A percentile compares a stretch with the other conserved stretches of the same genome.
These are phyloP conservation scores for Aurelia sp. DNA, from an alignment of 30 jellyfish, hydroid and myxozoan genomes.

Conservation along the genomic window DNA sequence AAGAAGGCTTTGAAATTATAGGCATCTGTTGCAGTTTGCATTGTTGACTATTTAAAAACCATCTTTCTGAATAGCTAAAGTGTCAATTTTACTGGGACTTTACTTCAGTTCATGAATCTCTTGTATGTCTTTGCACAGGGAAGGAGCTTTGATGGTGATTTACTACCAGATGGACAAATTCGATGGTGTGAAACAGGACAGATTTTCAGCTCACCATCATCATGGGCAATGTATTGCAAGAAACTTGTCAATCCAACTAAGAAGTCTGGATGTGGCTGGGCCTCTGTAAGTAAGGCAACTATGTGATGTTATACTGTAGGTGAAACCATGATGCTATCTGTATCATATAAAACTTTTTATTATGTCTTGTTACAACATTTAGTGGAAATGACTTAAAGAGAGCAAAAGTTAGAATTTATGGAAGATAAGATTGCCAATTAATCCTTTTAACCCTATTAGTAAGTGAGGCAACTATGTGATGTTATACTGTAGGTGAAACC, in stretches of 20 bases:
- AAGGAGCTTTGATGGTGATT: constrained; percentile 86
- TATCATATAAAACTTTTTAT: no score
- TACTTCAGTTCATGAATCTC: not conserved
- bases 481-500: not conserved
- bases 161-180: constrained; percentile 89
- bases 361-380: no score
- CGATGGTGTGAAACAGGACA: constrained; percentile 87
- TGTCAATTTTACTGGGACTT: no score
- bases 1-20: no score
- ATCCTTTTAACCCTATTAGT: no score
- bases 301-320: not conserved
- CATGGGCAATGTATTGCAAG: constrained; percentile 99
- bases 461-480: constrained; percentile 4
- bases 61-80: no score
- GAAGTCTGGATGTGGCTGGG: constrained; percentile 99
- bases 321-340: no score
- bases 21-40: no score
- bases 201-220: constrained; percentile 96
- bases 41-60: no score
- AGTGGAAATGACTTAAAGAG: no score
- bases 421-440: no score
- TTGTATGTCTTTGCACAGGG: constrained; percentile 65
- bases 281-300: constrained; percentile 76
- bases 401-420: no score
- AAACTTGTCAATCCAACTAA: constrained; percentile 95